Percentiles rank a stretch among this genome's conserved stretches.
Evolutionary conservation across 2,113 vertebrate genomes (phyloP).

Genomic region (Struthidea cinerea): DNA sequence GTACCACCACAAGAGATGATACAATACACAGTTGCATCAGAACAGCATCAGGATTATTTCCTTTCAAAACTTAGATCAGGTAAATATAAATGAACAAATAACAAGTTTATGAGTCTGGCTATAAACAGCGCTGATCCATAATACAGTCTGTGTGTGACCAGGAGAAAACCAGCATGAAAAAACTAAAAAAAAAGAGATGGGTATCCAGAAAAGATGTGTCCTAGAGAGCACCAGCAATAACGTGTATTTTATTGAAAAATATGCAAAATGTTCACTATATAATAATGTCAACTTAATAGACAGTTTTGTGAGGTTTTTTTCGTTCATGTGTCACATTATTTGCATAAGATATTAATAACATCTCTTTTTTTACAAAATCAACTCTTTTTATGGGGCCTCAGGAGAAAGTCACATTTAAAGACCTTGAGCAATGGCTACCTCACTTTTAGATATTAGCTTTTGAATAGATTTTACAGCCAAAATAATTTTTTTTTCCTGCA

Average conservation of each 20-base stretch:
- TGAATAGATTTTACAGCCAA: neutral
- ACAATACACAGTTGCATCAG: neutral
- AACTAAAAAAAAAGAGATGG: neutral
- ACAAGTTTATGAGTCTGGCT: neutral
- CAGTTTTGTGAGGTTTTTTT: accelerated
- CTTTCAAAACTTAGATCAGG: neutral
- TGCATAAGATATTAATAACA: neutral
- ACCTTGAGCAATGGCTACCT: neutral
- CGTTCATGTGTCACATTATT: neutral
- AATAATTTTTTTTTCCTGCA: neutral
- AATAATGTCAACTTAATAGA: neutral
- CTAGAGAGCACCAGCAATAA: neutral
- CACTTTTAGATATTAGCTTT: neutral
- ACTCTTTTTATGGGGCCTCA: neutral
- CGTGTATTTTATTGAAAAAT: neutral
- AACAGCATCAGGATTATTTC: neutral
- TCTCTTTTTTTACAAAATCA: neutral
- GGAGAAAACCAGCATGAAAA: neutral
- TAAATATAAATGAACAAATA: neutral
- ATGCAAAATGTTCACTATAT: neutral
- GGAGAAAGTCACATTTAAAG: neutral
- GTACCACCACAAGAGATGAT: neutral
- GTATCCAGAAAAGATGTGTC: neutral
- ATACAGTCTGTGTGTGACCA: neutral
- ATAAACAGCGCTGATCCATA: neutral